Percentiles rank a stretch among this genome's conserved stretches.
These are phyloP conservation scores for Myotis vivesi DNA, from an alignment of 2,797 vertebrate species.

Conservation along the genomic window DNA sequence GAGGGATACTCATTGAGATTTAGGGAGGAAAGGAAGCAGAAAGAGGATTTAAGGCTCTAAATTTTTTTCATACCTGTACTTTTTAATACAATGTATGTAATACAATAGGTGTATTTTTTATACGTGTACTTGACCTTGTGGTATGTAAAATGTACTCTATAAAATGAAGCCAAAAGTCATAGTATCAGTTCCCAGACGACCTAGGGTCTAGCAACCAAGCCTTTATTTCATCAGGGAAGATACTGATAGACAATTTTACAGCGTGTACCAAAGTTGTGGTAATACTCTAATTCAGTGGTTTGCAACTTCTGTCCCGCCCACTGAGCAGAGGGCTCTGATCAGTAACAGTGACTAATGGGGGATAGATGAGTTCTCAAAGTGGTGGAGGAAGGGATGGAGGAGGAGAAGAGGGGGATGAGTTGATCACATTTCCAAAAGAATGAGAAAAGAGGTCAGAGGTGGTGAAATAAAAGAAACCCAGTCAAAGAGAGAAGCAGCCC, in stretches of 20 bases:
- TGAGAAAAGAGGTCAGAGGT: not conserved
- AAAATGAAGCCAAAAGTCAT: not conserved
- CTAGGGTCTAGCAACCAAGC: not conserved
- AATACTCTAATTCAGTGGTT: not conserved
- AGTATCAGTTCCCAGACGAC: not conserved
- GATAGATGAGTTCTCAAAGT: not conserved
- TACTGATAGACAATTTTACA: not conserved
- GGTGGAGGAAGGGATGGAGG: not conserved
- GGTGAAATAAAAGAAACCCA: not conserved
- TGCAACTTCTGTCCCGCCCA: not conserved
- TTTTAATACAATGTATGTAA: not conserved
- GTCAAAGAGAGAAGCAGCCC: not conserved
- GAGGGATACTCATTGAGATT: not conserved
- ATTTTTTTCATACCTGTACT: not conserved
- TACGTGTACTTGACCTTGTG: not conserved
- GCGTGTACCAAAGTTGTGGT: not conserved
- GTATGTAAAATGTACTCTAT: not conserved
- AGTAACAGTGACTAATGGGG: not conserved
- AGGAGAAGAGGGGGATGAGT: not conserved
- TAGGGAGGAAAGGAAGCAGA: not conserved
- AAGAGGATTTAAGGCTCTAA: not conserved
- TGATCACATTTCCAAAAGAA: not conserved
- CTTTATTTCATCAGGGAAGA: not conserved
- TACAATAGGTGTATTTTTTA: not conserved
- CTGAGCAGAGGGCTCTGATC: not conserved